Percentiles rank a stretch among this genome's conserved stretches.
phyloP scores from a whole-genome alignment of 2,888 invertebrate genomes.

The Acleris emargana region DNA sequence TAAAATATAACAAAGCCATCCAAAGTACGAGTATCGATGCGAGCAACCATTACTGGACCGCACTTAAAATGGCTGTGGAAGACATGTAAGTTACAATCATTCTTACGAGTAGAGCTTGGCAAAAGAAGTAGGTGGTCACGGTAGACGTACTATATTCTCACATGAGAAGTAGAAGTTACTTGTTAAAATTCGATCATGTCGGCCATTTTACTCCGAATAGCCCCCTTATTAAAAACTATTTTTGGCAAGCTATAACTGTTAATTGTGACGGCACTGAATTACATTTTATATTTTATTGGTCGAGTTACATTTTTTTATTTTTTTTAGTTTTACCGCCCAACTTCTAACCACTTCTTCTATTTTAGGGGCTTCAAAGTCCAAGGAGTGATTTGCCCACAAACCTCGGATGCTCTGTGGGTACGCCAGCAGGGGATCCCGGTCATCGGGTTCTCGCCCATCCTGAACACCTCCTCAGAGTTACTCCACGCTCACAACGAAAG shows the following conservation, averaged over 20 bases:
- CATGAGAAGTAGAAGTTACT: too few relatives aligned
- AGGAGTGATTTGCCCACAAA: conserved; percentile 90
- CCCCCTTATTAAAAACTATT: too few relatives aligned
- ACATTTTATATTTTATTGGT: not conserved
- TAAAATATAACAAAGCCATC: conserved; percentile 82
- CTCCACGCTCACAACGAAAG: conserved; percentile 93
- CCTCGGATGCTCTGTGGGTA: conserved; percentile 93
- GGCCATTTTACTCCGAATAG: too few relatives aligned
- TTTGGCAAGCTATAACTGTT: too few relatives aligned
- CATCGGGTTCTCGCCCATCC: conserved; percentile 92
- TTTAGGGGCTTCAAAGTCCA: conserved; percentile 54
- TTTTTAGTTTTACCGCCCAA: too few relatives aligned
- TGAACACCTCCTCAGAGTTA: conserved; percentile 87
- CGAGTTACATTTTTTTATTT: too few relatives aligned
- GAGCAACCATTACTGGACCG: conserved; percentile 86
- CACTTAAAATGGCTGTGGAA: conserved; percentile 81
- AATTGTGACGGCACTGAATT: too few relatives aligned
- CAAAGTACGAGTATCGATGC: conserved; percentile 83
- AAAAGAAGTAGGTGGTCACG: too few relatives aligned
- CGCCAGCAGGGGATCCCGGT: conserved; percentile 89
- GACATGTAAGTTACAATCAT: conserved; percentile 76
- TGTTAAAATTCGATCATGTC: too few relatives aligned
- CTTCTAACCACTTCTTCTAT: too few relatives aligned
- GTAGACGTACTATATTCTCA: too few relatives aligned
- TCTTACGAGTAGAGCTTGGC: not conserved